Conservation (phyloP, 2,797 vertebrate species). For the Mustela erminea region DNA sequence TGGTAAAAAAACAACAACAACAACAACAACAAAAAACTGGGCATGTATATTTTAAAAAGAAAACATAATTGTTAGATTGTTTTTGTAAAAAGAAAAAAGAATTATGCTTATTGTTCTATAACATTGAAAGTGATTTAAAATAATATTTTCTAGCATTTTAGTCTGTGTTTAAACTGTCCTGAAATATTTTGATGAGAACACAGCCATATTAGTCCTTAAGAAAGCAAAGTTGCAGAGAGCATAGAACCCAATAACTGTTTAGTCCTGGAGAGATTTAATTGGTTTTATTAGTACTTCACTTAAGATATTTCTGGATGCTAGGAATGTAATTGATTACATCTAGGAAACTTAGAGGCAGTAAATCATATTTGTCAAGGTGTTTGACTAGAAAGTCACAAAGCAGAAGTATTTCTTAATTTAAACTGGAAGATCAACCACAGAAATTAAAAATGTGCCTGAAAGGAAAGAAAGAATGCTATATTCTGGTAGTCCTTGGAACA, state of each 20-base stretch:
- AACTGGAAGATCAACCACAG: constrained; percentile 50
- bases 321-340: not conserved
- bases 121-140: constrained; percentile 27
- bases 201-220: not conserved
- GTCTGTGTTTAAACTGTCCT: not conserved
- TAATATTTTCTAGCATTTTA: constrained; percentile 16
- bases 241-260: not conserved
- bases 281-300: constrained; percentile 56
- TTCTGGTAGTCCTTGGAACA: not conserved
- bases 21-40: not conserved
- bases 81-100: not conserved
- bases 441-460: constrained; percentile 39
- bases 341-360: not conserved
- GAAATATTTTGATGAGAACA: constrained; percentile 44
- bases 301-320: constrained; percentile 46
- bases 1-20: not conserved
- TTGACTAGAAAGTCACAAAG: constrained; percentile 40
- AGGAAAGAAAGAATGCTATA: constrained; percentile 13
- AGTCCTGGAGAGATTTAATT: not conserved
- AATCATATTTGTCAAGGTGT: constrained; percentile 27
- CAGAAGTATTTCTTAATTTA: constrained; percentile 38
- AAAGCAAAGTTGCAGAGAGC: not conserved
- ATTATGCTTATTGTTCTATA: not conserved
- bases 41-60: not conserved
- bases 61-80: not conserved